Evolutionary conservation across 2,888 invertebrate species (phyloP), one percentile per base, ranked within the genome.

Genomic region (Platycheirus albimanus): DNA sequence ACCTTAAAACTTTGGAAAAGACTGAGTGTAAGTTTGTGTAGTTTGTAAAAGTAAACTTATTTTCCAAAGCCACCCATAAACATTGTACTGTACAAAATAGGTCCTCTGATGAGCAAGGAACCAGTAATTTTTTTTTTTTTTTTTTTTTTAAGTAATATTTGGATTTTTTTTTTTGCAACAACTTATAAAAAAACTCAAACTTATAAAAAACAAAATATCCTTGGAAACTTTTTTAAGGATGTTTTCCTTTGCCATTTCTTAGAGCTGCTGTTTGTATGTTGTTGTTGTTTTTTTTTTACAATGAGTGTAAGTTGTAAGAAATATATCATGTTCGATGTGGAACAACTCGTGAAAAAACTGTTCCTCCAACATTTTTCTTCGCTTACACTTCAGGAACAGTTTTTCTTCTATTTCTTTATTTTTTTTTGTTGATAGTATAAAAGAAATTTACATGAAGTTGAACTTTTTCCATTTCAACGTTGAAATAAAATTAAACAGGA

Each of bases 371-470:
- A 30, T 28, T 36, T 10, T 24, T 24, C 24, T 5, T 5, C 24
- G 24, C 15, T 7, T 54, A 15, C 19, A 20, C 54, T 36, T 24
- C 6, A 30, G 30, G 58, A 7, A 47, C 19, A 38, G 52, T 11
- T 41, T 63, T 63, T 13, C 3, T 41, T 13, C 11, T 2, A 8
- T 36, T 36, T 11, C 38, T 38, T n/a, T 38, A 4, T 36, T 36
- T 36, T 10, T 36, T 36, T 5, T 36, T 41, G 13, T n/a, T 41
- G n/a, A n/a, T n/a, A 3, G 1, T 63, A 52, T 11, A 69, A 74
- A 80, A 41, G 66, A 76, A 80, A 80, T 80, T 80, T 80, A 76
- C 80, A 80, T 80, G 76, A 49, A 58, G 64, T 61, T 70, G 28
- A 80, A 80, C 58, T 80, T 80, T 75, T 80, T 51, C 75, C 64